A percentile compares a stretch with the other conserved stretches of the same genome.
Evolutionary conservation across 2,888 invertebrate species (phyloP).

Genomic region (Drosophila mimetica): DNA sequence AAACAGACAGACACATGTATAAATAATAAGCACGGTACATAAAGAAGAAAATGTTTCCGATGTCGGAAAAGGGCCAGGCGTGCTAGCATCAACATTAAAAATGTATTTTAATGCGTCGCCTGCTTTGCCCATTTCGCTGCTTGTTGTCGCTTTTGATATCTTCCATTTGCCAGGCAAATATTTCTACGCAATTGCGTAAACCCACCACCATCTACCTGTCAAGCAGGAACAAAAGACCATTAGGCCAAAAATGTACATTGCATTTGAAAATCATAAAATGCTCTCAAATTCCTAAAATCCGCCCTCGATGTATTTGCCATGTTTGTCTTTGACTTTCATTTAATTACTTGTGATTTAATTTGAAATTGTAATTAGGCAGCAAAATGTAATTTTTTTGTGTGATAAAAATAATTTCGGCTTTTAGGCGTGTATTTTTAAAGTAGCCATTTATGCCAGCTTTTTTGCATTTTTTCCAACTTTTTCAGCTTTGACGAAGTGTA

Average conservation of each 20-base stretch:
- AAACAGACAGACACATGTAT: constrained; percentile 44
- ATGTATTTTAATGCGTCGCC: constrained; percentile 76
- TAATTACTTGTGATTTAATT: constrained; percentile 81
- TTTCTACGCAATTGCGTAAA: neutral
- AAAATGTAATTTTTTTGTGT: constrained; percentile 75
- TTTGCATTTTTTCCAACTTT: no score
- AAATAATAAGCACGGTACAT: constrained; percentile 41
- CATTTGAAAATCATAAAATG: constrained; percentile 75
- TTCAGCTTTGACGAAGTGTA: no score
- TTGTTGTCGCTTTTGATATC: constrained; percentile 72
- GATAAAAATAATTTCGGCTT: no score
- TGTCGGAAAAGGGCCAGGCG: constrained; percentile 35
- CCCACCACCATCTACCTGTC: constrained; percentile 13
- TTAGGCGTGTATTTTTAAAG: no score
- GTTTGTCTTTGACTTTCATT: constrained; percentile 64
- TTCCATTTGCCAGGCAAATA: constrained; percentile 59
- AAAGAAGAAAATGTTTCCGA: constrained; percentile 32
- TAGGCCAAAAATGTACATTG: constrained; percentile 61
- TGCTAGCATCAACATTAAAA: constrained; percentile 71
- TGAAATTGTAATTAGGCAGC: constrained; percentile 81
- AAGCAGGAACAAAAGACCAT: constrained; percentile 52
- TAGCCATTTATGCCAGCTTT: no score
- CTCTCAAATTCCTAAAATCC: constrained; percentile 59
- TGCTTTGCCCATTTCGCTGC: constrained; percentile 58
- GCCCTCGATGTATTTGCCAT: constrained; percentile 20